Conservation (phyloP, 2,113 vertebrate genomes). For the Tragulus kanchil region DNA sequence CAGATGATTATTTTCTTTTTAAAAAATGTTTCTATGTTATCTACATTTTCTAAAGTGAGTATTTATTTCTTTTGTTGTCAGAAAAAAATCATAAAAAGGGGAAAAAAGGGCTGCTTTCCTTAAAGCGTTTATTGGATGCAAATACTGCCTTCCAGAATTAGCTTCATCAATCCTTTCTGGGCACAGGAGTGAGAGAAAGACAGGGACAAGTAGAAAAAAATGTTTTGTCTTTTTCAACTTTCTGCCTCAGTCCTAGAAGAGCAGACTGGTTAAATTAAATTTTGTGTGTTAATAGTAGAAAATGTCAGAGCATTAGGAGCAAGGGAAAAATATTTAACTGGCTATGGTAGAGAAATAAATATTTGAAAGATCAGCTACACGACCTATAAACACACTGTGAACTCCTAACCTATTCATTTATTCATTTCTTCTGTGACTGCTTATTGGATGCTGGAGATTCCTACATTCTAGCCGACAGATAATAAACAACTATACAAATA, state of each 20-base stretch:
- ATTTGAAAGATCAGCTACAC: constrained; percentile 2
- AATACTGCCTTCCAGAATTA: not conserved
- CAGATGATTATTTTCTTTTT: not conserved
- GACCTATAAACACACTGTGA: not conserved
- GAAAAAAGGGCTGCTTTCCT: not conserved
- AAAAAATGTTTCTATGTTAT: not conserved
- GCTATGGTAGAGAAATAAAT: not conserved
- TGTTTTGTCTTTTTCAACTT: not conserved
- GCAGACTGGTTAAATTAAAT: not conserved
- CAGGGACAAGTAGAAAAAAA: not conserved
- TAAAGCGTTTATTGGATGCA: not conserved
- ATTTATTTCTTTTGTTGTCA: not conserved
- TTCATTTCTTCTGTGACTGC: not conserved
- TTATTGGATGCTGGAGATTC: not conserved
- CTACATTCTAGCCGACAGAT: not conserved
- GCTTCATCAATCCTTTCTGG: not conserved
- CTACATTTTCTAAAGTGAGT: constrained; percentile 9
- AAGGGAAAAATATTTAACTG: not conserved
- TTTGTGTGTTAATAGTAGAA: not conserved
- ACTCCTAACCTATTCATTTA: not conserved
- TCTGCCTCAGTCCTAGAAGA: not conserved
- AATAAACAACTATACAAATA: not conserved
- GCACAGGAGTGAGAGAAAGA: not conserved
- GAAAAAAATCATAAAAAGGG: not conserved
- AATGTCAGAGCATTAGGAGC: not conserved